Conservation (phyloP, 2,797 vertebrate species). For the Otus scops region DNA sequence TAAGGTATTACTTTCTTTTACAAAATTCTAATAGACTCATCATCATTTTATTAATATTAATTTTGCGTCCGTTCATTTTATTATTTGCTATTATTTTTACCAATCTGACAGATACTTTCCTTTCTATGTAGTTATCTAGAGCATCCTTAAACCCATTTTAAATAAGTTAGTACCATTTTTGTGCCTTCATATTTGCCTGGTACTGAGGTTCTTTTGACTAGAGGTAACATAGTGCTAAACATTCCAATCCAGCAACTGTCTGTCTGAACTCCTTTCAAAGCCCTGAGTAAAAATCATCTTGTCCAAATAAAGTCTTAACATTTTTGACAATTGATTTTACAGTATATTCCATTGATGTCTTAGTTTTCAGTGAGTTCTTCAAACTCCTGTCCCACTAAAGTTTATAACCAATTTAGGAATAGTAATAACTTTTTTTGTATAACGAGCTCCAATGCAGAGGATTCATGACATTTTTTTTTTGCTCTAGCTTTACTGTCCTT, state of each 20-base stretch:
- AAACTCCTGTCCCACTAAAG: background rate
- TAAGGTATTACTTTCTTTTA: background rate
- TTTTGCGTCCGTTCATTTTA: background rate
- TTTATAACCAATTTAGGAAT: background rate
- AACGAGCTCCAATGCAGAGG: background rate
- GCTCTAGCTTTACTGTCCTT: background rate
- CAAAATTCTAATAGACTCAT: background rate
- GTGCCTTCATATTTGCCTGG: background rate
- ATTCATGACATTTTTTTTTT: background rate
- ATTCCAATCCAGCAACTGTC: background rate
- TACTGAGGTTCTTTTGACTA: background rate
- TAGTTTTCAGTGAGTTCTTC: background rate
- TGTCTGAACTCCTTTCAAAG: background rate
- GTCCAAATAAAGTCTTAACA: background rate
- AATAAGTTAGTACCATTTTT: background rate
- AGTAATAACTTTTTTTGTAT: background rate
- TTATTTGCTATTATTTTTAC: background rate
- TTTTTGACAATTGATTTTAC: background rate
- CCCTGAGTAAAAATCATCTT: background rate
- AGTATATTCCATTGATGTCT: background rate
- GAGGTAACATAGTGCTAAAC: background rate
- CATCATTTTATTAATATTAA: background rate
- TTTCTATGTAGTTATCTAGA: background rate
- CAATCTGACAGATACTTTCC: background rate
- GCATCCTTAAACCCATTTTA: background rate